Evolutionary conservation across 2,888 invertebrate genomes (phyloP), one percentile per base, ranked within the genome.

Genomic region (Conus canariensis): DNA sequence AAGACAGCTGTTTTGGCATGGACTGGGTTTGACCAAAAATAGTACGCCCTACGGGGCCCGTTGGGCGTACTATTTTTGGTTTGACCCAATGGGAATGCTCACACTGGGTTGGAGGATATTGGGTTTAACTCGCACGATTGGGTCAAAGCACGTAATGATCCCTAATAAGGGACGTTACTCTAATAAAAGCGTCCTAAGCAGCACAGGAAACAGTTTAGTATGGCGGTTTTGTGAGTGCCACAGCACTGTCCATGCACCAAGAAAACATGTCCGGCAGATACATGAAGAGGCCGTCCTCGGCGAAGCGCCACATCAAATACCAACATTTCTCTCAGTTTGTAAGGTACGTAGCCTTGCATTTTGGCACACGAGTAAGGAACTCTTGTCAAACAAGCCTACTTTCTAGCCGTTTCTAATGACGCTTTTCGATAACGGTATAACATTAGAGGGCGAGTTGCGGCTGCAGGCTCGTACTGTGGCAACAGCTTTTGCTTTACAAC

Each of bases 321-420:
- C 95, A 95, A 92, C 94, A 93, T 87, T 95, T 95, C 92, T 94
- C 93, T 86, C 92, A 94, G 74, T 95, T 94, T 94, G 95, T 94
- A 10, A 95, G 95, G 95, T 95, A 93, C 56, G 25, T 59, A 16
- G 58, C 25, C 19, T 12, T 45, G 30, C 10, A 30, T 80, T n/a
- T n/a, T n/a, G 2, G 74, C n/a, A 14, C 45, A 30, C 8, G 10
- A 70, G 1, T 19, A 9, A 45, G 59, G 25, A 19, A 22, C 7
- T 19, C 56, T 30, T 25, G 45, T 45, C 14, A 12, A 67, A 12
- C 30, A 14, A 45, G 45, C 45, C 45, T 45, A 45, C 45, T 45
- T 45, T 6, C 10, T 5, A 9, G 19, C 59, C 90, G 92, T 92
- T 90, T 85, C 91, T 83, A 91, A 91, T 86, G 90, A 92, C 91